Conservation (phyloP, 2,113 vertebrate genomes). For the Cyrtonyx montezumae region DNA sequence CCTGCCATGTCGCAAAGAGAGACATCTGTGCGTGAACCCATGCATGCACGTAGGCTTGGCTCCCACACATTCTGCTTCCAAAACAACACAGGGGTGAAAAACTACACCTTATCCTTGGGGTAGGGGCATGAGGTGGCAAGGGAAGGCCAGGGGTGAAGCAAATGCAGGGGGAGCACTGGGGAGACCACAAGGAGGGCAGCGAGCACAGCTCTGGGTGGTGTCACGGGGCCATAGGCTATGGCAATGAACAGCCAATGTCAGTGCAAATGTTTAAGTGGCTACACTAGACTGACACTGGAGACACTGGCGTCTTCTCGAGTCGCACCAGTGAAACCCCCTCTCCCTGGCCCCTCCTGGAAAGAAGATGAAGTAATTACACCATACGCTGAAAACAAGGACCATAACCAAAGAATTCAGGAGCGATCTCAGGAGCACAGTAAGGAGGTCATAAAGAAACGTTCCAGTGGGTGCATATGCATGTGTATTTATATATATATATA, state of each 20-base stretch:
- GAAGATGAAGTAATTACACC: slow-evolving; percentile 43
- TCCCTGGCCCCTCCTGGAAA: background rate
- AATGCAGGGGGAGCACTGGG: background rate
- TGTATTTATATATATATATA: background rate
- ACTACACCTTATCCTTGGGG: background rate
- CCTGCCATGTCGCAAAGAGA: slow-evolving; percentile 26
- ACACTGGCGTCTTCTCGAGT: background rate
- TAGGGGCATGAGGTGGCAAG: background rate
- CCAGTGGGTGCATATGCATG: background rate
- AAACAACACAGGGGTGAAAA: background rate
- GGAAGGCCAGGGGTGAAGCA: background rate
- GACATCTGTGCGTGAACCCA: background rate
- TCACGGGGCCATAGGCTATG: slow-evolving; percentile 7
- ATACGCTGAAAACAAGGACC: slow-evolving; percentile 55
- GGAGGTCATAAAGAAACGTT: slow-evolving; percentile 17
- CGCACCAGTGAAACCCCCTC: background rate
- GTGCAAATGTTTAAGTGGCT: slow-evolving; percentile 23
- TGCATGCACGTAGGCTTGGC: fast-evolving
- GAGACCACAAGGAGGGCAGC: slow-evolving; percentile 16
- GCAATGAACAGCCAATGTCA: slow-evolving; percentile 21
- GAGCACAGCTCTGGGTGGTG: slow-evolving; percentile 37
- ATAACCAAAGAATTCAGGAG: slow-evolving; percentile 47
- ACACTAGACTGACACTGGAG: slow-evolving; percentile 48
- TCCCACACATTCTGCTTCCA: background rate
- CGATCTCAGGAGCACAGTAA: slow-evolving; percentile 54